phyloP scores from a whole-genome alignment of 2,888 invertebrate species.

The Fragum fragum region DNA sequence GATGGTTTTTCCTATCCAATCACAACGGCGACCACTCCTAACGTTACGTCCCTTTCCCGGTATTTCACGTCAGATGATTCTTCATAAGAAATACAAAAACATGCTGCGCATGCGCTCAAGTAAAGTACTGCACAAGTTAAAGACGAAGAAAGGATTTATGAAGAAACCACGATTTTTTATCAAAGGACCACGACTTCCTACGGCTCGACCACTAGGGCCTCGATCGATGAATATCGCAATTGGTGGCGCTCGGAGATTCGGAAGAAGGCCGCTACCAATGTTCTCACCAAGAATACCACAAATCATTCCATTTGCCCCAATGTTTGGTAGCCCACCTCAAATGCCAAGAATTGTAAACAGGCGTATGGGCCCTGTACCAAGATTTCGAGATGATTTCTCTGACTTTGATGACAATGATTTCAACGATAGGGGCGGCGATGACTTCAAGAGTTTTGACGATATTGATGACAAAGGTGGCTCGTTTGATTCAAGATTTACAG shows the following conservation, averaged over 20 bases:
- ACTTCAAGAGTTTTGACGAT: not conserved
- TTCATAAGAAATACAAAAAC: conserved; percentile 4
- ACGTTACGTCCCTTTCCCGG: not conserved
- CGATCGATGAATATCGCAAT: too few species aligned
- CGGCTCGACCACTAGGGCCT: not conserved
- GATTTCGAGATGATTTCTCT: not conserved
- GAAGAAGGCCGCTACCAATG: not conserved
- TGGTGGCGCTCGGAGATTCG: not conserved
- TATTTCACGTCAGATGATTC: not conserved
- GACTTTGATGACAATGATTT: not conserved
- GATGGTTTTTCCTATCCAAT: not conserved
- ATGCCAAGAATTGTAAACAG: not conserved
- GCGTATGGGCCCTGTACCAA: not conserved
- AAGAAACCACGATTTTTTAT: not conserved
- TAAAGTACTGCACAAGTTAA: not conserved
- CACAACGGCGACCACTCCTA: not conserved
- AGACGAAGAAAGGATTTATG: not conserved
- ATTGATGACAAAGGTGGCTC: not conserved
- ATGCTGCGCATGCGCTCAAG: not conserved
- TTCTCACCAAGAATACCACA: not conserved
- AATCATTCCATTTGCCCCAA: not conserved
- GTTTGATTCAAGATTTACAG: not conserved
- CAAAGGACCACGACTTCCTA: not conserved
- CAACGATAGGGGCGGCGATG: not conserved
- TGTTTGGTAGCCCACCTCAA: not conserved